Base-by-base conservation (phyloP, 2,888 invertebrate species). In the Loripinus fragilis region DNA sequence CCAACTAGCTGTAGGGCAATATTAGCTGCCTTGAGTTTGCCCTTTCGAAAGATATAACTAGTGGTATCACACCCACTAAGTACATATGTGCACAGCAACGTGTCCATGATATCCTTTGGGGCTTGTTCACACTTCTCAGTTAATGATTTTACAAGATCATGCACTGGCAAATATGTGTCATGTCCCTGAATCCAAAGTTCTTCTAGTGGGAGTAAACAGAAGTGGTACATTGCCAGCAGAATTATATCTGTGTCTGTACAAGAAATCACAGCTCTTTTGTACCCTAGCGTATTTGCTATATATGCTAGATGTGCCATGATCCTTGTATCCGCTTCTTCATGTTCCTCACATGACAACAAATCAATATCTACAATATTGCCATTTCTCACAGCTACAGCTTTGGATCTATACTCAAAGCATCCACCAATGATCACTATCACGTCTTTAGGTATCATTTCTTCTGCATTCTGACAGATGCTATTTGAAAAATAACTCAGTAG, bases 201-300 rank as follows among this genome's bases (percentile, higher is more conserved):
- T 28, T 55, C 55, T 25, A 55, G 55, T 25, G 55, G 55, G 3
- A 55, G 15, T 23, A 55, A 55, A 23, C 55, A 55, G 55, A 55
- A 55, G 55, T 25, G 15, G 28, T 55, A 55, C 55, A 55, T 55
- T 5, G 55, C 17, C 15, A 55, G 55, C 55, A 55, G 23, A 28
- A 55, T 55, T 55, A 55, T 28, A 25, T 23, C 55, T 28, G 55
- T 55, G 15, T 55, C 55, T 55, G 25, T 55, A 55, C 55, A 55
- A 28, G 7, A 8, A 8, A 55, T n/a, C 7, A 25, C 55, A 10
- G 28, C 55, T 55, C 55, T n/a, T 28, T 55, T 55, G 55, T 55
- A 55, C 3, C 55, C 55, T 5, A 55, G 28, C n/a, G 23, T 25
- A 23, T 23, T 28, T 8, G 25, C 55, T 25, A 23, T 25, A 15